phyloP scores from a whole-genome alignment of 2,797 vertebrate species.

The Eupleurogrammus muticus region DNA sequence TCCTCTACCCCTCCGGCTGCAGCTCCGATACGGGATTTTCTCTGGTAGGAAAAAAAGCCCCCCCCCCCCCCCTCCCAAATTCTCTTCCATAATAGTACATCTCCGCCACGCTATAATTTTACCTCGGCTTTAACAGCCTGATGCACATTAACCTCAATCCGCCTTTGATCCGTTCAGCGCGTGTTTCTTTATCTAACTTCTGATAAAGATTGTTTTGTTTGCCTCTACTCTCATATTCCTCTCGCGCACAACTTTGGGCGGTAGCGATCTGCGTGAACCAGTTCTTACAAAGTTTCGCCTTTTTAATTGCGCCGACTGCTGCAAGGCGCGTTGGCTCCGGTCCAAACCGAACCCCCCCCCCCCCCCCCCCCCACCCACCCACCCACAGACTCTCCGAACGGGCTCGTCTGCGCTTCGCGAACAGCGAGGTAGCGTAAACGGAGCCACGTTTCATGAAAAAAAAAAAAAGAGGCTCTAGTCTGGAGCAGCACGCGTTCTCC shows the following conservation, averaged over 20 bases:
- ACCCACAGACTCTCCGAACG: slow-evolving; percentile 9
- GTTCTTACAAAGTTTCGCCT: slow-evolving; percentile 44
- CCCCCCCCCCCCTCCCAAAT: too few species aligned
- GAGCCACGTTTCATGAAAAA: slow-evolving; percentile 5
- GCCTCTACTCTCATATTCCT: background rate
- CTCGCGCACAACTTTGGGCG: slow-evolving; percentile 1
- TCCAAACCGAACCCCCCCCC: slow-evolving; percentile 35
- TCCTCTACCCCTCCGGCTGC: slow-evolving; percentile 22
- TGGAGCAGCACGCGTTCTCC: background rate
- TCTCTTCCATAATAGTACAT: slow-evolving; percentile 10
- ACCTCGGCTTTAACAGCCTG: background rate
- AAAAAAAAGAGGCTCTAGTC: background rate
- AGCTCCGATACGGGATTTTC: slow-evolving; percentile 38
- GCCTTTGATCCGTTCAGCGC: background rate
- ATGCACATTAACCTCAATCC: background rate
- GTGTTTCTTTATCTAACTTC: slow-evolving; percentile 12
- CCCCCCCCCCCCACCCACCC: slow-evolving; percentile 5
- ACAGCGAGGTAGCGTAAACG: too few species aligned
- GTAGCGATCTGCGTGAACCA: slow-evolving; percentile 8
- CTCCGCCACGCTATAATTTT: background rate
- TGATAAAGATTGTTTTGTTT: slow-evolving; percentile 1
- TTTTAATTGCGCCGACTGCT: slow-evolving; percentile 63
- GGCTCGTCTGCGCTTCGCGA: slow-evolving; percentile 9
- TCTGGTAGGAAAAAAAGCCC: slow-evolving; percentile 25
- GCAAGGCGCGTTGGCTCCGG: slow-evolving; percentile 42